Base-by-base conservation (phyloP, 1,140 invertebrate species). In the Pseudomyrmex gracilis region DNA sequence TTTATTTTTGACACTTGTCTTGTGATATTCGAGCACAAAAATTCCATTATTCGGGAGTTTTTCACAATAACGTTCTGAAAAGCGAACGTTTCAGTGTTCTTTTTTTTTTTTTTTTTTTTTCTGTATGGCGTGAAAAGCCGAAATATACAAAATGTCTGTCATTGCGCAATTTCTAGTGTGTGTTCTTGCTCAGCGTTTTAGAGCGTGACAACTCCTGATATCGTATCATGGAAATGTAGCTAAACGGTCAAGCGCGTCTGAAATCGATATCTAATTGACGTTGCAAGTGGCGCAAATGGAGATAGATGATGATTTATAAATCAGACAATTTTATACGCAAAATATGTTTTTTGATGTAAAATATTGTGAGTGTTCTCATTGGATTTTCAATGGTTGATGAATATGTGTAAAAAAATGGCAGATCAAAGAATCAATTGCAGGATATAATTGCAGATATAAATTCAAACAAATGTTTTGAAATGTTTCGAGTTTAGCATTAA, bases 1-100 rank as follows among this genome's bases (percentile, higher is more conserved):
- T 80, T 80, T 80, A 80, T 80, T 80, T 80, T 70, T 80, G 76
- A 71, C 76, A 80, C 53, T 80, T 58, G 76, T 66, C 76, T 78
- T 80, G 76, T 51, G 76, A 80, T 80, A 80, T 80, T 58, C 66
- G 66, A 71, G 53, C 55, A 34, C 5, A 55, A 70, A 80, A 80
- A 80, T 58, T 70, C 66, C 43, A 58, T 70, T 70, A 78, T 49
- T 49, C 66, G 76, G 70, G n/a, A 43, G 47, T 80, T 80, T 80
- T 80, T 60, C 43, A 49, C 66, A 58, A 80, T 80, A 34, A 49
- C 76, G 43, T 60, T 71, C 66, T 13, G 53, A 58, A 70, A 80
- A 80, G 53, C 53, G 53, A 12, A 34, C 66, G 20, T 80, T 47
- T 7, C 47, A 22, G 34, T 0, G 5, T 7, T 34, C 5, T 5